Conservation (phyloP, 1,140 invertebrate genomes). For the Drosophila aff. region DNA sequence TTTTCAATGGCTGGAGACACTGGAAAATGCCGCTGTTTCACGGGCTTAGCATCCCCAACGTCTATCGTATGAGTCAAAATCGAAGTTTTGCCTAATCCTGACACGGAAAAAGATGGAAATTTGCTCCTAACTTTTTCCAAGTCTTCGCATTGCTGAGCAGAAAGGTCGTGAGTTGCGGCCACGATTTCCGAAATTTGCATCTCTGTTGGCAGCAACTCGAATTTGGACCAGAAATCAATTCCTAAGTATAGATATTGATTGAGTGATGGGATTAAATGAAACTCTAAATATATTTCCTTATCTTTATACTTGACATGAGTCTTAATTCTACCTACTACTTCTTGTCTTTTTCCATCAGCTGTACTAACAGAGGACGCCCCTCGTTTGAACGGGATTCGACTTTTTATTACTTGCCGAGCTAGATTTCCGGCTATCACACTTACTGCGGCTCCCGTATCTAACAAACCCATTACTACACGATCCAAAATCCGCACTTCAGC, state of each 20-base stretch:
- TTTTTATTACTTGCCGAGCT: background rate
- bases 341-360: background rate
- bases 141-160: background rate
- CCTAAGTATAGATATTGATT: background rate
- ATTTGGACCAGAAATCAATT: background rate
- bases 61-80: background rate
- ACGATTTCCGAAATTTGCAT: background rate
- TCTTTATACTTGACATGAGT: background rate
- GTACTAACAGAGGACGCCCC: background rate
- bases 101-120: background rate
- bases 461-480: background rate
- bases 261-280: background rate
- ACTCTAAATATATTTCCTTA: background rate
- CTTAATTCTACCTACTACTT: background rate
- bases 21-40: slow-evolving; percentile 2
- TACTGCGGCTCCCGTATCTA: background rate
- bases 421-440: background rate
- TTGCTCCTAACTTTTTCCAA: background rate
- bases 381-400: background rate
- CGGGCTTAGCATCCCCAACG: background rate
- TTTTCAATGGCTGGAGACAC: background rate
- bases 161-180: background rate
- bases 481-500: background rate
- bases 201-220: background rate
- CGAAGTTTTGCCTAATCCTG: background rate